Conservation (phyloP, 1,140 invertebrate species). For the Hesperophylax magnus region DNA sequence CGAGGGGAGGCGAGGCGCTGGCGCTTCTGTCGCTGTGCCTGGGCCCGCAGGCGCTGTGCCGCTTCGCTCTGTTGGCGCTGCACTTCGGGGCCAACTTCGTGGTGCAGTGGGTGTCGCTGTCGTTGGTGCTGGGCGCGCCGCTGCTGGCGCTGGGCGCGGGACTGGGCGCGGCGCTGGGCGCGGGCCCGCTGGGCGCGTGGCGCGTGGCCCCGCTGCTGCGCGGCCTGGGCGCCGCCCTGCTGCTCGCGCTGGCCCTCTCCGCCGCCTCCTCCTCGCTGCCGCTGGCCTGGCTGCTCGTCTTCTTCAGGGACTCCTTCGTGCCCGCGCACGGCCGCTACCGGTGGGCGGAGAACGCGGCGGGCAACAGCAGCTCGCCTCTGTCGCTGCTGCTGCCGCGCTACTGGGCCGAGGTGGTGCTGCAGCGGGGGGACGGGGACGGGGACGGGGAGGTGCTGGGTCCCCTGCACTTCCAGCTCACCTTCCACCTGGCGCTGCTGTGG, state of each 20-base stretch:
- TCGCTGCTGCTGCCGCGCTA: constrained; percentile 86
- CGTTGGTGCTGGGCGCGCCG: constrained; percentile 87
- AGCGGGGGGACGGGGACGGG: constrained; percentile 74
- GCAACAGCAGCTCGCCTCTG: constrained; percentile 72
- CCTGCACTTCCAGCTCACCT: constrained; percentile 89
- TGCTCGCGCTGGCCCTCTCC: constrained; percentile 84
- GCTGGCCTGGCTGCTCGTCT: constrained; percentile 91
- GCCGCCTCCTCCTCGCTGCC: constrained; percentile 91
- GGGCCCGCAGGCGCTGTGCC: constrained; percentile 89
- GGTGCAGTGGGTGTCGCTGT: constrained; percentile 89
- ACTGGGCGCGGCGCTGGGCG: constrained; percentile 86
- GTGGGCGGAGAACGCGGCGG: constrained; percentile 76
- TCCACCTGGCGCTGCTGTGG: constrained; percentile 92
- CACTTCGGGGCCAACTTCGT: constrained; percentile 94
- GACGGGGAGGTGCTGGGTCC: constrained; percentile 70
- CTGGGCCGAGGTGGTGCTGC: constrained; percentile 85
- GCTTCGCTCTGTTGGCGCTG: constrained; percentile 89
- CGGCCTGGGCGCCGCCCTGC: constrained; percentile 87
- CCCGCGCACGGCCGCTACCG: constrained; percentile 81
- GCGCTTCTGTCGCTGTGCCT: constrained; percentile 88
- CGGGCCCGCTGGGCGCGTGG: constrained; percentile 93
- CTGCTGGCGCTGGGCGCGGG: constrained; percentile 88
- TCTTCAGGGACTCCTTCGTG: constrained; percentile 90
- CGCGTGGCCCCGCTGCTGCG: constrained; percentile 92
- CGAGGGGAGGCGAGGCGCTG: constrained; percentile 82